Evolutionary conservation across 2,888 invertebrate genomes (phyloP), one percentile per base, ranked within the genome.

Genomic region (Drosophila putrida): DNA sequence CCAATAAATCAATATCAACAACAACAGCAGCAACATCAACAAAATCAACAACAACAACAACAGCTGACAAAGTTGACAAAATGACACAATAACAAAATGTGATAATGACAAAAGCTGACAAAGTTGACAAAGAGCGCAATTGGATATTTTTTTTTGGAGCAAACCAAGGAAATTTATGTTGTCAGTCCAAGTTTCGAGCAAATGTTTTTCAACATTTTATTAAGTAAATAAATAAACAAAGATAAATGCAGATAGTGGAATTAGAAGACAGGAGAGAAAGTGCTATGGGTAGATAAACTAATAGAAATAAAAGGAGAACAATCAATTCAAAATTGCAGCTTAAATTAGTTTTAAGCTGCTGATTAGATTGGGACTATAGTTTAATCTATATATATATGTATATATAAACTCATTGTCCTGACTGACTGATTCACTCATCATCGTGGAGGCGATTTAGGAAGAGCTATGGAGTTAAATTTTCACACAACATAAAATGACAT

Each of bases 1-100:
- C 65, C 76, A 55, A 82, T 88, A 82, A 82, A 82, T 82, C 82
- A 88, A 82, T 82, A 81, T 68, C 65, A 65, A 80, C 27, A 44
- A 54, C 64, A 63, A 63, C 53, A 71, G 25, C 9, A 57, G 8
- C 13, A 25, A 61, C 49, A 61, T 6, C 31, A 31, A 31, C 31
- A 31, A 4, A 2, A 4, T 6, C 31, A 31, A 8, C 28, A 28
- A 4, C 28, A 28, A 20, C 20, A 5, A 55, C 61, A 36, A 58
- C 43, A 65, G 64, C 51, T 36, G 35, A 50, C 64, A 25, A 60
- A 43, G 54, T 35, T 53, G 43, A 47, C 47, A 59, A 41, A 49
- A 25, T 59, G 39, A 55, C 62, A 62, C 46, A 64, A 54, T 49
- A 67, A 53, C 58, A 53, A 43, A 55, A 55, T 55, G 57, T 15